Evolutionary conservation across 2,888 invertebrate genomes (phyloP).

Genomic region (Lycocerus yunnanus): DNA sequence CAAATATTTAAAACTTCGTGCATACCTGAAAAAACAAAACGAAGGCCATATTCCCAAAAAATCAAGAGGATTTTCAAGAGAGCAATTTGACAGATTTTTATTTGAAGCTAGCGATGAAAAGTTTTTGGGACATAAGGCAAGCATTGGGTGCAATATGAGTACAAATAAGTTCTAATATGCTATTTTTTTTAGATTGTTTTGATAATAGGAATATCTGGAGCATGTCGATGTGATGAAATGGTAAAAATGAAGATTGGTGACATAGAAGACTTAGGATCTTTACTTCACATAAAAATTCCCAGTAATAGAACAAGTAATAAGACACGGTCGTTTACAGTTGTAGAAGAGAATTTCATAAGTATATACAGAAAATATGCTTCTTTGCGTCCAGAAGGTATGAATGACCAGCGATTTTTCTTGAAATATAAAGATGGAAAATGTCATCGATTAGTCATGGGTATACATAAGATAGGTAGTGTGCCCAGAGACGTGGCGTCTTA

Average conservation of each 20-base stretch:
- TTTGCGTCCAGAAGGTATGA: slow-evolving; percentile 6
- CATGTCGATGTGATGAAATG: slow-evolving; percentile 7
- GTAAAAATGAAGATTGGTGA: slow-evolving; percentile 5
- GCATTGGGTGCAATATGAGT: not conserved
- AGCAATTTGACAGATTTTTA: not conserved
- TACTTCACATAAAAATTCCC: slow-evolving; percentile 1
- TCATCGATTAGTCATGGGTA: slow-evolving; percentile 8
- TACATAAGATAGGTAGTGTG: slow-evolving; percentile 21
- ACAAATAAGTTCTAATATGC: not conserved
- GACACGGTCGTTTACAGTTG: slow-evolving; percentile 9
- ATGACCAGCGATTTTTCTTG: slow-evolving; percentile 12
- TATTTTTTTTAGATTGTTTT: not conserved
- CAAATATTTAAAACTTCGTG: slow-evolving; percentile 1
- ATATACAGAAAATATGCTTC: slow-evolving; percentile 21
- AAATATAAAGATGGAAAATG: slow-evolving; percentile 19
- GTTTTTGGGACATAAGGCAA: not conserved
- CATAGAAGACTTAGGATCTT: slow-evolving; percentile 6
- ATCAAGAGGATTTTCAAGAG: not conserved
- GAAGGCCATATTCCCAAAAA: not conserved
- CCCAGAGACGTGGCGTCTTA: slow-evolving; percentile 10
- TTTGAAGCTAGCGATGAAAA: not conserved
- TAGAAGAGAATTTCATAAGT: slow-evolving; percentile 6
- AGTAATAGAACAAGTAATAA: not conserved
- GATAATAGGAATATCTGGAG: slow-evolving; percentile 4
- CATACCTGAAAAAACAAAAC: not conserved